These are phyloP conservation scores for Myripristis jacobus DNA, from an alignment of 2,797 vertebrate species.

Conservation along the genomic window DNA sequence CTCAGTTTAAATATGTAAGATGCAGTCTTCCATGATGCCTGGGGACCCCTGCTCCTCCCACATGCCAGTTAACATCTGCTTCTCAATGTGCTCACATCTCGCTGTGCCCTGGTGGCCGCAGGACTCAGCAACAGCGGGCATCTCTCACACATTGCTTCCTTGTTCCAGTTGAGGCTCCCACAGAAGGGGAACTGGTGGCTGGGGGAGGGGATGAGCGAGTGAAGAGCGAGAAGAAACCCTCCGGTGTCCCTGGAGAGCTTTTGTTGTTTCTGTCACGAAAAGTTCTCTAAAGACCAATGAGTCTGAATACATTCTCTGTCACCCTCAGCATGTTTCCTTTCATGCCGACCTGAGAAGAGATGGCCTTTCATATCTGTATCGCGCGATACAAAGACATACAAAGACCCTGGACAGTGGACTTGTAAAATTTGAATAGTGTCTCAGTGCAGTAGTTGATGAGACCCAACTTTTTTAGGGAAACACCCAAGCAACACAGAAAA, in stretches of 20 bases:
- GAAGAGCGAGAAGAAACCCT: slow-evolving; percentile 39
- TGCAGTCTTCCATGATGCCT: slow-evolving; percentile 45
- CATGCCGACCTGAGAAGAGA: slow-evolving; percentile 45
- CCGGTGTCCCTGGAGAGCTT: slow-evolving; percentile 54
- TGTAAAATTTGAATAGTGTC: slow-evolving; percentile 4
- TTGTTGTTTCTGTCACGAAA: slow-evolving; percentile 61
- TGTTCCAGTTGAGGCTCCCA: slow-evolving; percentile 36
- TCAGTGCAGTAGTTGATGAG: background rate
- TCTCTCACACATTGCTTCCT: slow-evolving; percentile 44
- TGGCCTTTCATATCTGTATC: slow-evolving; percentile 14
- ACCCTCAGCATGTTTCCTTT: slow-evolving; percentile 40
- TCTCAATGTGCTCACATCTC: slow-evolving; percentile 47
- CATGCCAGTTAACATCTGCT: slow-evolving; percentile 67
- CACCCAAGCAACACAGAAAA: slow-evolving; percentile 23
- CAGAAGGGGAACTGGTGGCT: slow-evolving; percentile 28
- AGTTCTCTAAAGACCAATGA: slow-evolving; percentile 52
- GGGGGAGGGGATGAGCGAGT: slow-evolving; percentile 21
- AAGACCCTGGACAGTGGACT: slow-evolving; percentile 4
- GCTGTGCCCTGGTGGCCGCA: slow-evolving; percentile 58
- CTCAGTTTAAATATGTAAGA: slow-evolving; percentile 35
- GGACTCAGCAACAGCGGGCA: slow-evolving; percentile 39
- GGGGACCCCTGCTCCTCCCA: slow-evolving; percentile 53
- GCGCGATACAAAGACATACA: slow-evolving; percentile 13
- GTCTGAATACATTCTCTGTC: slow-evolving; percentile 54
- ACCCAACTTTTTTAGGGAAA: slow-evolving; percentile 12